phyloP scores from a whole-genome alignment of 2,113 vertebrate genomes.

The Felis catus region DNA sequence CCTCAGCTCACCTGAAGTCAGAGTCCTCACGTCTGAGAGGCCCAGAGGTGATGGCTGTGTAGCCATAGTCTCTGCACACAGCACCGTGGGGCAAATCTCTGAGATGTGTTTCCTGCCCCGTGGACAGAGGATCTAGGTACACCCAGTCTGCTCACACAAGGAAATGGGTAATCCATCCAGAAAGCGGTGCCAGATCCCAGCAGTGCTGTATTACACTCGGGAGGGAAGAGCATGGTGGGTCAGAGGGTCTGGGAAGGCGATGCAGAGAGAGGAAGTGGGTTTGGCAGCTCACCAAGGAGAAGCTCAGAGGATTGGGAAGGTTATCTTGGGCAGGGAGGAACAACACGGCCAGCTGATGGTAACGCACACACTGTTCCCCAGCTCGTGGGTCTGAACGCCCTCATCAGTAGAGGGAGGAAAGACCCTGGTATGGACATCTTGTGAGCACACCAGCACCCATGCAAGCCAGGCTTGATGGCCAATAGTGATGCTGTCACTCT shows the following conservation, averaged over 20 bases:
- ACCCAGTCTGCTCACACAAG: not conserved
- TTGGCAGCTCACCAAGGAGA: not conserved
- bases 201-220: not conserved
- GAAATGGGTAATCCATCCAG: not conserved
- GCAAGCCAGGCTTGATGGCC: not conserved
- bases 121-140: not conserved
- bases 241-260: not conserved
- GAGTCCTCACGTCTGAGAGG: not conserved
- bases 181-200: not conserved
- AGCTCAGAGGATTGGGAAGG: not conserved
- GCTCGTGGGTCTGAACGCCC: not conserved
- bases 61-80: not conserved
- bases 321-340: not conserved
- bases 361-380: not conserved
- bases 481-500: not conserved
- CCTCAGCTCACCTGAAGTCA: not conserved
- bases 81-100: not conserved
- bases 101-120: not conserved
- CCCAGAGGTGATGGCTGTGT: no score
- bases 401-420: not conserved
- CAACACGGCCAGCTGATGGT: rapidly evolving
- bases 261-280: not conserved
- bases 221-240: not conserved
- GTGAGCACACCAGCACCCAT: not conserved
- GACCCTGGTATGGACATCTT: no score